phyloP scores from a whole-genome alignment of 2,113 vertebrate genomes.

The Carettochelys insculpta region DNA sequence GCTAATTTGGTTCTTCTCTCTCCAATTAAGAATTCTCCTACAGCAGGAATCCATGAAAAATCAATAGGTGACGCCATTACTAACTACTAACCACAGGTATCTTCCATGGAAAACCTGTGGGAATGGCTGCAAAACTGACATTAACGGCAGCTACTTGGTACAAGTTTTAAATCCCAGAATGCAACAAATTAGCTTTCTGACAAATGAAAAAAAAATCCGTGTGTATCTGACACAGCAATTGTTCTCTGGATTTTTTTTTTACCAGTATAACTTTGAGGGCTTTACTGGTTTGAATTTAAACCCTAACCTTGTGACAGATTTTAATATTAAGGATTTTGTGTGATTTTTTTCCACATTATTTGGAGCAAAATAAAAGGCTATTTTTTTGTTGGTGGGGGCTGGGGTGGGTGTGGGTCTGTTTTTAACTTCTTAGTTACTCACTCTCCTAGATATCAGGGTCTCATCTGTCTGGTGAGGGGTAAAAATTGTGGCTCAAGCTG shows the following conservation, averaged over 20 bases:
- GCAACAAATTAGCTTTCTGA: not conserved
- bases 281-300: not conserved
- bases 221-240: not conserved
- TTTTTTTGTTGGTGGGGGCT: too few species aligned
- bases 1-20: not conserved
- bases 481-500: not conserved
- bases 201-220: not conserved
- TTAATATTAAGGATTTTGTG: not conserved
- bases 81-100: not conserved
- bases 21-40: not conserved
- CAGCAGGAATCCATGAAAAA: not conserved
- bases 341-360: not conserved
- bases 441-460: not conserved
- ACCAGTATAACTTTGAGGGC: not conserved
- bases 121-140: not conserved
- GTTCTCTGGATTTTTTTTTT: not conserved
- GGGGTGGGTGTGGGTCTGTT: not conserved
- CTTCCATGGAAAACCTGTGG: not conserved
- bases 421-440: not conserved
- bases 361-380: not conserved
- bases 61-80: not conserved
- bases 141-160: not conserved
- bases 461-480: not conserved
- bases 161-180: not conserved
- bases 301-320: not conserved